Conservation (phyloP, 92 coral and sea anemone species). For the Porites cylindrica region DNA sequence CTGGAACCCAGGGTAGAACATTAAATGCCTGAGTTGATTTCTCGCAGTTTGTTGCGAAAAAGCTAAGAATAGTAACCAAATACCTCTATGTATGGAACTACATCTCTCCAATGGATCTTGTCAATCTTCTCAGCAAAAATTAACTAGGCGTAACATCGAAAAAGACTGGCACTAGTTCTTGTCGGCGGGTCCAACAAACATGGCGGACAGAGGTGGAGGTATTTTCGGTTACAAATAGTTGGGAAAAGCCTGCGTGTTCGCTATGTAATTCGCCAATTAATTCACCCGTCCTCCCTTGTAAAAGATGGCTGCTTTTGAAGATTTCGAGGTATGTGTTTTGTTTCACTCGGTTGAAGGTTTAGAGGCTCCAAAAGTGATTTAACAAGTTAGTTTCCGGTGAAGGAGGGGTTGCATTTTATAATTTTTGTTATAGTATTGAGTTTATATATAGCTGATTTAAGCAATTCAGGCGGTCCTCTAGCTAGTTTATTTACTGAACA, state of each 20-base stretch:
- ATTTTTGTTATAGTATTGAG: neutral
- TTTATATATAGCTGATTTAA: neutral
- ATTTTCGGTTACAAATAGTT: no score
- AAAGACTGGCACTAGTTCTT: constrained; percentile 26
- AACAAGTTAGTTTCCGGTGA: neutral
- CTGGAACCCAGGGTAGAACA: no score
- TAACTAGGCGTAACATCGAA: constrained; percentile 25
- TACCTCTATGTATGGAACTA: neutral
- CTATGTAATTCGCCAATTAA: neutral
- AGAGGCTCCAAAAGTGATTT: neutral
- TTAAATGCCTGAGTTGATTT: neutral
- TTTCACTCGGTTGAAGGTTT: neutral
- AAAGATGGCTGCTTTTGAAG: constrained; percentile 60
- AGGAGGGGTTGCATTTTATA: neutral
- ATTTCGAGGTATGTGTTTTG: constrained; percentile 58
- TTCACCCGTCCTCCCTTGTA: neutral
- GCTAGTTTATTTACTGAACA: neutral
- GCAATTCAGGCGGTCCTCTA: neutral
- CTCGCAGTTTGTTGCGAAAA: neutral
- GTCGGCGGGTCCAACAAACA: constrained; percentile 41
- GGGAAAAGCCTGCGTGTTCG: neutral
- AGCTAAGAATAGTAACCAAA: neutral
- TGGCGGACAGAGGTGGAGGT: constrained; percentile 48
- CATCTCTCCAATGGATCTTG: neutral
- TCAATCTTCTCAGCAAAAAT: neutral